Conservation (phyloP, 2,888 invertebrate species). For the Leptopilina drosophilae region DNA sequence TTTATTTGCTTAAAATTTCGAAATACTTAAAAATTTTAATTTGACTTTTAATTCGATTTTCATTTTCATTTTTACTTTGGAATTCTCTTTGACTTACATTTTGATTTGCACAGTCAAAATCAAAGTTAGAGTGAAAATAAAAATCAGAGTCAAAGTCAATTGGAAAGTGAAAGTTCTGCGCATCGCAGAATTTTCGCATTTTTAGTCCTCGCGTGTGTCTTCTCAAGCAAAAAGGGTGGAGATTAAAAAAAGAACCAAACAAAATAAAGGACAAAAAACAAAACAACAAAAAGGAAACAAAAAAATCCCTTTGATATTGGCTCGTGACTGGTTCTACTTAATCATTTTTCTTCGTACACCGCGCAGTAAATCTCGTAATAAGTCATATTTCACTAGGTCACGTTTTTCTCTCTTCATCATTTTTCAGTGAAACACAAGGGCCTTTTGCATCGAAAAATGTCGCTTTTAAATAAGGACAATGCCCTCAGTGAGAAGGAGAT, state of each 20-base stretch:
- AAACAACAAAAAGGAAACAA: background rate
- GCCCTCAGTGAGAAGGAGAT: constrained; percentile 47
- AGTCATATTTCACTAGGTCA: constrained; percentile 51
- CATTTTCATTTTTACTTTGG: too few species aligned
- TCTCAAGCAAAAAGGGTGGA: background rate
- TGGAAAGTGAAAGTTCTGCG: too few species aligned
- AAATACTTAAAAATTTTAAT: too few species aligned
- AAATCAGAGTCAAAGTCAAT: too few species aligned
- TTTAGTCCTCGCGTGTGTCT: background rate
- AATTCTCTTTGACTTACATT: too few species aligned
- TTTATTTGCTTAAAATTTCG: too few species aligned
- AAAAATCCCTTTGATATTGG: constrained; percentile 14
- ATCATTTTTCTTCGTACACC: constrained; percentile 44
- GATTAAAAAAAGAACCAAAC: background rate
- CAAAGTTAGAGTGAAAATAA: too few species aligned
- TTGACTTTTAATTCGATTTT: too few species aligned
- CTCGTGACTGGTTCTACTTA: constrained; percentile 31
- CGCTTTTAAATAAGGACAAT: constrained; percentile 48
- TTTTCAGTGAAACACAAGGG: background rate
- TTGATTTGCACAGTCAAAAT: too few species aligned
- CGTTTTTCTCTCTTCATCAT: constrained; percentile 13
- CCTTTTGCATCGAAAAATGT: constrained; percentile 34
- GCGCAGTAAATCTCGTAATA: constrained; percentile 49
- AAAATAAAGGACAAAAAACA: background rate
- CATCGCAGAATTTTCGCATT: too few species aligned